Percentiles rank a stretch among this genome's conserved stretches.
Evolutionary conservation across 2,797 vertebrate genomes (phyloP).

Genomic region (Meriones psammophilus): DNA sequence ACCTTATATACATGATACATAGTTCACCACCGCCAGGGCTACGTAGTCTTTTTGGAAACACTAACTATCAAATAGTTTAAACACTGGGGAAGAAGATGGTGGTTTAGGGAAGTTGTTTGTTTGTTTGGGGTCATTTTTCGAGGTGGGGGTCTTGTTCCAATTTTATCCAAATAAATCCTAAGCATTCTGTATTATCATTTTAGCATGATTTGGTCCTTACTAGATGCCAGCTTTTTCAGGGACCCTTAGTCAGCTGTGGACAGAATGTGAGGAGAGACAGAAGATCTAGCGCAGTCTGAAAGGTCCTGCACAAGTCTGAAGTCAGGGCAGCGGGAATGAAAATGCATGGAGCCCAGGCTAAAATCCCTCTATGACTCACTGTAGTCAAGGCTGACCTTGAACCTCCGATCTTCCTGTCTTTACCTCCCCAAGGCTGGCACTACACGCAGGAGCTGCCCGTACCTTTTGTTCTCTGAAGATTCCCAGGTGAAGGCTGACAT

Average conservation of each 20-base stretch:
- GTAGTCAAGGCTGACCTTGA: background rate
- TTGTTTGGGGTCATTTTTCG: background rate
- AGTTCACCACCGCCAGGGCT: background rate
- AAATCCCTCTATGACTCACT: background rate
- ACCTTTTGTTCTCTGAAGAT: background rate
- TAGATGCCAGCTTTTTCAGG: background rate
- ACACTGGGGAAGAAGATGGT: background rate
- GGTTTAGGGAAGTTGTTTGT: background rate
- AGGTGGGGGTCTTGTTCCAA: background rate
- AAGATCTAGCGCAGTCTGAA: background rate
- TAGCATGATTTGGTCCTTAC: background rate
- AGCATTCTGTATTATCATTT: background rate
- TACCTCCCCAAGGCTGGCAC: background rate
- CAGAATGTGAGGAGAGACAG: background rate
- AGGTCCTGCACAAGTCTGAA: background rate
- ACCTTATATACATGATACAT: background rate
- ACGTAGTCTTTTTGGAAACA: background rate
- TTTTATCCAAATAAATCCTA: background rate
- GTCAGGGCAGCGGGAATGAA: background rate
- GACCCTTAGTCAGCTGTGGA: background rate
- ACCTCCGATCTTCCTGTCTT: background rate
- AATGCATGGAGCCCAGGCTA: background rate
- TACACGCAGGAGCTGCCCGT: background rate
- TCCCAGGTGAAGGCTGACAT: background rate
- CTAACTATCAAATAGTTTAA: constrained; percentile 5